Conservation (phyloP, 2,797 vertebrate species). For the Gymnothorax reevesii region DNA sequence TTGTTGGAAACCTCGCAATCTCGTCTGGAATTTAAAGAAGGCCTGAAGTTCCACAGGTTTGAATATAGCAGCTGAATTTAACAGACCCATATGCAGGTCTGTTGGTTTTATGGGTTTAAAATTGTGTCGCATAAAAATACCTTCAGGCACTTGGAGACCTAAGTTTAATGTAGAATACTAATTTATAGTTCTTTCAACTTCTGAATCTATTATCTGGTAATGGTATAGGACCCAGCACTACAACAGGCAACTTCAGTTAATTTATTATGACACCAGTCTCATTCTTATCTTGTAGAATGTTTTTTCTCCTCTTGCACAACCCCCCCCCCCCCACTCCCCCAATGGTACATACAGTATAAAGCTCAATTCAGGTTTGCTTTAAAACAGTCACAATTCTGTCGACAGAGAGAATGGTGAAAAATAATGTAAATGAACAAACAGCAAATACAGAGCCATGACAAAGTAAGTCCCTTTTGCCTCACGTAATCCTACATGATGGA, state of each 20-base stretch:
- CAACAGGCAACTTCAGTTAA: not conserved
- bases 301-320: too few species aligned
- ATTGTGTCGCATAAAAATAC: too few species aligned
- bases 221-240: not conserved
- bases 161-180: not conserved
- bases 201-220: not conserved
- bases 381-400: too few species aligned
- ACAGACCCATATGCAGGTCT: too few species aligned
- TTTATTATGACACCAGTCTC: not conserved
- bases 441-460: not conserved
- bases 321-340: not conserved
- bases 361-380: too few species aligned
- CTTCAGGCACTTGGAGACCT: too few species aligned
- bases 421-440: not conserved
- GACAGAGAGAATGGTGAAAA: not conserved
- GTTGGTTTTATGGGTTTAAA: too few species aligned
- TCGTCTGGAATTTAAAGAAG: too few species aligned
- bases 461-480: not conserved
- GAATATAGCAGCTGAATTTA: too few species aligned
- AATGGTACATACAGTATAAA: too few species aligned
- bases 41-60: too few species aligned
- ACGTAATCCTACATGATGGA: not conserved
- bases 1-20: too few species aligned
- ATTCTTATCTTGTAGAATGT: not conserved
- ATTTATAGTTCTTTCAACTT: not conserved